Conservation (phyloP, 2,113 vertebrate species). For the Takifugu flavidus region DNA sequence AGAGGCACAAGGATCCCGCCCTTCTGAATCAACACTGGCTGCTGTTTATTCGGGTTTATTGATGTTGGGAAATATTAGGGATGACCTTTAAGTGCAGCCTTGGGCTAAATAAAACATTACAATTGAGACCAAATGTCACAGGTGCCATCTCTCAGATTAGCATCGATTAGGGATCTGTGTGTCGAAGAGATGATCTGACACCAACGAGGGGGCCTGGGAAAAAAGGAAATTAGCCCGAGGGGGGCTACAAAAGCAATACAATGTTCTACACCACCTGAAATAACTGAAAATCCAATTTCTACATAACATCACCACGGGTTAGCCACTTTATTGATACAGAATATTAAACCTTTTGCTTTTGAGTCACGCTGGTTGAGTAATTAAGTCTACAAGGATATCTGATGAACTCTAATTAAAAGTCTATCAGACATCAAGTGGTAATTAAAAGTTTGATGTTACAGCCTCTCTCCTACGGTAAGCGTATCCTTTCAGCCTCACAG, state of each 20-base stretch:
- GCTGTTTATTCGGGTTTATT: conserved; percentile 10
- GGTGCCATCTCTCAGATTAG: conserved; percentile 25
- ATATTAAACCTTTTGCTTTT: too few species aligned
- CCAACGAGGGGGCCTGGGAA: neutral
- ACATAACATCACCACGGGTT: too few species aligned
- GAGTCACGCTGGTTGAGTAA: too few species aligned
- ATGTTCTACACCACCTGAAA: neutral
- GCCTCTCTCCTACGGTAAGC: neutral
- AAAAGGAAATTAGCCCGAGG: neutral
- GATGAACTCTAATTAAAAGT: neutral
- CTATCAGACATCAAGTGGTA: neutral
- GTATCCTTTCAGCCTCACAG: neutral
- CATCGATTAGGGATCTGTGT: conserved; percentile 37
- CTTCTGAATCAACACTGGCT: conserved; percentile 5
- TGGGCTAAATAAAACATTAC: conserved; percentile 17
- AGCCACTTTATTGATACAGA: too few species aligned
- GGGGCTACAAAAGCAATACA: neutral
- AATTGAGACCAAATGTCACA: conserved; percentile 11
- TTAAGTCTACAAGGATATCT: neutral
- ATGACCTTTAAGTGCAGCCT: conserved; percentile 26
- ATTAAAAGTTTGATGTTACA: neutral
- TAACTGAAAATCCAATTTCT: too few species aligned
- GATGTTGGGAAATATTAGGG: conserved; percentile 2
- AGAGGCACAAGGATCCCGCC: neutral
- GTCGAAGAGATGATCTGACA: conserved; percentile 21